Evolutionary conservation across 2,797 vertebrate species (phyloP), one percentile per base, ranked within the genome.

Genomic region (Neosalanx taihuensis): DNA sequence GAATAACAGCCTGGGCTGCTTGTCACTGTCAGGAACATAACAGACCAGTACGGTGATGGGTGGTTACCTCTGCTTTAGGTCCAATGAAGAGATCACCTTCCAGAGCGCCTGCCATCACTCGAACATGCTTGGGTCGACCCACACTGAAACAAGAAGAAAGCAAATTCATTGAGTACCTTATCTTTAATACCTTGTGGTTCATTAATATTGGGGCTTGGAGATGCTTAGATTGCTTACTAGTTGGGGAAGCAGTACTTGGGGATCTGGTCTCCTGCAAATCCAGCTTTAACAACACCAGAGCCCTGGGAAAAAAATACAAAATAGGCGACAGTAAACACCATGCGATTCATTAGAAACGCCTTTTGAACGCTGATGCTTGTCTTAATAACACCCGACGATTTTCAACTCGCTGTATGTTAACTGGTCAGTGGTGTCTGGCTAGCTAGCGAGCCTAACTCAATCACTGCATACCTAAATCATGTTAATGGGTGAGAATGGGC

Each of bases 241-340:
- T 96, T 96, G 4, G 94, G 95, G 80, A 96, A 96, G 79, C 95
- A 96, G 87, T 95, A 96, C 89, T 96, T 96, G 17, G 95, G 95
- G 83, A 96, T 96, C 91, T 96, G 95, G 89, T 96, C 95, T 83
- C 95, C 95, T 26, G 95, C 95, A 81, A 96, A 96, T 26, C 95
- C 95, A 77, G 95, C 95, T 86, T 96, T 96, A 82, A 96, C 94
- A 26, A 95, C 93, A 35, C 95, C 95, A 0, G 95, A 96, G 72
- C 95, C 95, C 95, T 96, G 79, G 56, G 81, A 5, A 74, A 76
- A 83, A 65, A 67, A 56, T 4, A n/a, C 10, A 46, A 46, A 13
- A 13, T 46, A 13, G 41, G 41, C 41, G 41, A 46, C 41, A 46
- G 10, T 46, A 56, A n/a, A 56, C 2, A 56, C 1, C 51, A 56